Base-by-base conservation (phyloP, 1,140 invertebrate genomes). In the Conus ventricosus region DNA sequence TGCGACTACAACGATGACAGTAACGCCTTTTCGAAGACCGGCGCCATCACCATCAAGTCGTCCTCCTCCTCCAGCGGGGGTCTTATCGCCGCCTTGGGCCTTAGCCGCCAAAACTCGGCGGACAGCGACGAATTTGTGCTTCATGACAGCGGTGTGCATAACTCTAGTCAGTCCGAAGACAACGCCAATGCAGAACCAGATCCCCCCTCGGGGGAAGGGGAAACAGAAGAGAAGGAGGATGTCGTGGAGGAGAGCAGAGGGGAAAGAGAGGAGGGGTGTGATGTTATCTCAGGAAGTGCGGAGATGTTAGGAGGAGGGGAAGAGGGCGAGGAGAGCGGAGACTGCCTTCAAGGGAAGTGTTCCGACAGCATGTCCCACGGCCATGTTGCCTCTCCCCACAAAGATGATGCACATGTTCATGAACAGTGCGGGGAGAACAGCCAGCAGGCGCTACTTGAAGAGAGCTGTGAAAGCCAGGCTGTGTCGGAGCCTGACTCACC, bases 41-140 rank as follows among this genome's bases (percentile, higher is more conserved):
- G 94, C 60, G 94, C 94, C 15, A 91, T 95, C 51, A 95, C 94
- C 5, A 95, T 95, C 78, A 94, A 93, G 81, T 94, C 94, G 85
- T 94, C 93, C 67, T 95, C 94, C 39, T 92, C 93, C 23, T 95
- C 94, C 8, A 94, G 94, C 91, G 94, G 94, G 6, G 94, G 94
- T 10, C 88, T 95, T 13, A 92, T 93, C 6, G 93, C 93, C 23
- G 94, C 94, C 0, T 89, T 95, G 25, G 93, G 93, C 27, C 91
- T 94, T 23, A 92, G 91, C 87, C 90, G 92, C 20, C 91, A 93
- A n/a, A 92, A 92, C 80, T 93, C 93, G 87, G 55, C 91, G 6
- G 93, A 94, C 84, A 94, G 93, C 90, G 92, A 94, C 87, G 92
- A 93, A 27, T 92, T 90, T 76, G 90, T 90, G 23, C 90, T 90